Conservation (phyloP, 92 coral and sea anemone species). For the Metridium senile region DNA sequence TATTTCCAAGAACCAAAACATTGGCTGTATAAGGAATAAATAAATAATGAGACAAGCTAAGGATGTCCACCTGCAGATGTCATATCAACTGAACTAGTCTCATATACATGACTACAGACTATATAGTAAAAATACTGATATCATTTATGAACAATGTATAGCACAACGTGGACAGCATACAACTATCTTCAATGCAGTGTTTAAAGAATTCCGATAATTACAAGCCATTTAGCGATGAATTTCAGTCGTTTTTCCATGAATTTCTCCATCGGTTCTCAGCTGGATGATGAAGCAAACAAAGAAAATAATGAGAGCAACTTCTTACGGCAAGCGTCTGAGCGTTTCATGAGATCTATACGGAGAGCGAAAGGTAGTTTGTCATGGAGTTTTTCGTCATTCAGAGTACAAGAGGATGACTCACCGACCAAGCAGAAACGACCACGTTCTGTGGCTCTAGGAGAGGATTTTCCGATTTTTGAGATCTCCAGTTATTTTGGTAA, state of each 20-base stretch:
- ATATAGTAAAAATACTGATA: no score
- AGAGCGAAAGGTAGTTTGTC: slow-evolving; percentile 69
- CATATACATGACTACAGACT: no score
- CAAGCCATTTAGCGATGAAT: slow-evolving; percentile 13
- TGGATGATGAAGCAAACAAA: slow-evolving; percentile 50
- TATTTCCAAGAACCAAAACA: slow-evolving; percentile 35
- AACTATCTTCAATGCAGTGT: not conserved
- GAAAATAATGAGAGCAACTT: slow-evolving; percentile 51
- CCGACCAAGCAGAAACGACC: slow-evolving; percentile 56
- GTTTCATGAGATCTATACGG: slow-evolving; percentile 68
- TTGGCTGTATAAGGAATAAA: slow-evolving; percentile 17
- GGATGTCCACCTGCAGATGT: slow-evolving; percentile 19
- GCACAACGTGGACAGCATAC: not conserved
- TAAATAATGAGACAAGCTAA: slow-evolving; percentile 37
- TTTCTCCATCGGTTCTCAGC: slow-evolving; percentile 39
- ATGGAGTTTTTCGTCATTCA: slow-evolving; percentile 71
- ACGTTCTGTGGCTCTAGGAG: slow-evolving; percentile 68
- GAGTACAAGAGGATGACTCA: slow-evolving; percentile 27
- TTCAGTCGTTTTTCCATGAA: slow-evolving; percentile 31
- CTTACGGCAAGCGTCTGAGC: slow-evolving; percentile 72
- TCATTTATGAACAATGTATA: slow-evolving; percentile 6
- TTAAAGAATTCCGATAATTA: not conserved
- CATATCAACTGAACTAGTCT: slow-evolving; percentile 21
- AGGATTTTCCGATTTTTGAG: slow-evolving; percentile 46
- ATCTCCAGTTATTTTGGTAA: slow-evolving; percentile 50